Evolutionary conservation across 2,888 invertebrate genomes (phyloP).

Genomic region (Lomographa bimaculata): DNA sequence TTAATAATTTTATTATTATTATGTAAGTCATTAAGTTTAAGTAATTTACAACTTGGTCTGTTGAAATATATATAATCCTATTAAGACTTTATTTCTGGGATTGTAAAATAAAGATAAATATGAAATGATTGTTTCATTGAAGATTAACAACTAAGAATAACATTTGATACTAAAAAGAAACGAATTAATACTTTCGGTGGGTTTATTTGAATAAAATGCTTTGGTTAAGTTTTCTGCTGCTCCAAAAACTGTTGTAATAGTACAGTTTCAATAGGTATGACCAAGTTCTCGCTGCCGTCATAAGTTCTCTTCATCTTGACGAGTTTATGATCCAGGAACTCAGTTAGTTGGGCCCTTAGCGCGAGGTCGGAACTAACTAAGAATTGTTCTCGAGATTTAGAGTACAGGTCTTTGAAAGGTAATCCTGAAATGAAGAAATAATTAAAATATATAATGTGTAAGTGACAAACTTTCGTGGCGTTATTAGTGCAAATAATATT

Average conservation of each 20-base stretch:
- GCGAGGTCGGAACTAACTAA: constrained; percentile 96
- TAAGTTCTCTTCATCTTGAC: constrained; percentile 90
- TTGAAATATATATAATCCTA: constrained; percentile 83
- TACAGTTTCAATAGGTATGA: constrained; percentile 89
- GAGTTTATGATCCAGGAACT: constrained; percentile 97
- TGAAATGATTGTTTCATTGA: constrained; percentile 52
- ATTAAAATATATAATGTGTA: too few species aligned
- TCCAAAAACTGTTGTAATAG: constrained; percentile 91
- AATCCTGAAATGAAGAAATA: constrained; percentile 84
- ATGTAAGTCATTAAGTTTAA: constrained; percentile 84
- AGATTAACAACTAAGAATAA: constrained; percentile 1
- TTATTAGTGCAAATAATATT: too few species aligned
- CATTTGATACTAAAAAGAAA: too few species aligned
- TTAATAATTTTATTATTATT: constrained; percentile 83
- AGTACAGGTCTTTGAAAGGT: constrained; percentile 94
- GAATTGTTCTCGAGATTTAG: constrained; percentile 93
- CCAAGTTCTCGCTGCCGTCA: constrained; percentile 92
- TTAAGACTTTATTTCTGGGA: constrained; percentile 83
- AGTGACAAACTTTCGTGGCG: too few species aligned
- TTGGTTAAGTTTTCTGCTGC: constrained; percentile 68
- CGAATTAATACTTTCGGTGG: constrained; percentile 13
- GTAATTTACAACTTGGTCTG: constrained; percentile 84
- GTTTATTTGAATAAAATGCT: neutral
- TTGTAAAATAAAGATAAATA: constrained; percentile 81
- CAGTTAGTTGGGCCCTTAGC: constrained; percentile 94